Conservation (phyloP, 1,140 invertebrate genomes). For the Coenobita brevimanus region DNA sequence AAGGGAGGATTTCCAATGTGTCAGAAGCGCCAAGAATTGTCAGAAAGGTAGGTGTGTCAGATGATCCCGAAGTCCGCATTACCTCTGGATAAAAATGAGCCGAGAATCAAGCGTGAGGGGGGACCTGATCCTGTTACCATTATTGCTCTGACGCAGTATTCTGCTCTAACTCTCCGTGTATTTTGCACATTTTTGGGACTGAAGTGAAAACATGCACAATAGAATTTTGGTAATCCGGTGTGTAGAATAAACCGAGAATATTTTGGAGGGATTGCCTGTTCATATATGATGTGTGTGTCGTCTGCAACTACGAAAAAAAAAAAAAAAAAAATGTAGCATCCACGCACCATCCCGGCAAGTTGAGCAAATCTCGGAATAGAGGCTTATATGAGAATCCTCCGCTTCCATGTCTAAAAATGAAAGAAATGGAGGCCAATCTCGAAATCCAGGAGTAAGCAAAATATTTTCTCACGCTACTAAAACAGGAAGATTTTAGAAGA, state of each 20-base stretch:
- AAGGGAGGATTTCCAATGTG: neutral
- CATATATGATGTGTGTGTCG: slow-evolving; percentile 55
- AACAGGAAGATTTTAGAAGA: too few relatives aligned
- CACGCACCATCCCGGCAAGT: neutral
- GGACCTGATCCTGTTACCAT: slow-evolving; percentile 57
- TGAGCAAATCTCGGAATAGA: too few relatives aligned
- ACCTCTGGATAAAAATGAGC: slow-evolving; percentile 38
- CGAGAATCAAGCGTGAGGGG: slow-evolving; percentile 49
- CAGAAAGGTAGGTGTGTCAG: neutral
- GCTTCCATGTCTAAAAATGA: too few relatives aligned
- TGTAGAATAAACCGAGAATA: slow-evolving; percentile 61
- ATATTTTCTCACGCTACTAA: too few relatives aligned
- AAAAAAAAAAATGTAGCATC: slow-evolving; percentile 18
- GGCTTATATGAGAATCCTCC: too few relatives aligned
- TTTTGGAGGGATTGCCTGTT: slow-evolving; percentile 51
- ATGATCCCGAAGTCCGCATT: neutral
- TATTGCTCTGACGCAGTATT: slow-evolving; percentile 62
- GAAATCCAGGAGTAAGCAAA: too few relatives aligned
- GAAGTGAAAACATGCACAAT: slow-evolving; percentile 64
- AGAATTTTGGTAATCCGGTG: slow-evolving; percentile 64
- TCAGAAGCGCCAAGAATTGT: neutral
- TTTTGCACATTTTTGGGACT: slow-evolving; percentile 60
- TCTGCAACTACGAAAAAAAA: slow-evolving; percentile 42
- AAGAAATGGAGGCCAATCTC: too few relatives aligned
- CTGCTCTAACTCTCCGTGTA: slow-evolving; percentile 51